Base-by-base conservation (phyloP, 2,797 vertebrate species). In the Eleutherodactylus coqui region DNA sequence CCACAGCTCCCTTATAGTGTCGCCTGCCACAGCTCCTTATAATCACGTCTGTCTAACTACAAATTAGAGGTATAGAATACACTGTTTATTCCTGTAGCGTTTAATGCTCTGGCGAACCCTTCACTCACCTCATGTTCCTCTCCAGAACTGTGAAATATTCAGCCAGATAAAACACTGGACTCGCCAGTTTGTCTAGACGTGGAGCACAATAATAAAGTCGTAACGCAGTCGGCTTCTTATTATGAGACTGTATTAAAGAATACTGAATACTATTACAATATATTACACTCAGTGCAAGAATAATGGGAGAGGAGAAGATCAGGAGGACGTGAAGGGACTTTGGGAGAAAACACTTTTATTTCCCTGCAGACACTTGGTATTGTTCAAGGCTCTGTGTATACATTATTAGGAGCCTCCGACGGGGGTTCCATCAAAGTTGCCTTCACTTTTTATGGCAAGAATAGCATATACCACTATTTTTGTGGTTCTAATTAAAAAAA, bases 151-250 rank as follows among this genome's bases (percentile, higher is more conserved):
- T 27, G 75, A 72, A 73, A 60, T 16, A 19, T 49, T 58, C 53
- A 41, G 85, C 85, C 80, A 87, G 85, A 87, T 83, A 83, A 83
- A 87, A 87, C 85, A 87, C 4, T 9, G 16, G 16, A 10, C 51
- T 53, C 17, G 85, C 85, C 85, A 87, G 64, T 70, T 49, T 73
- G 85, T 87, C 85, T 87, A 87, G 85, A 87, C 85, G n/a, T 19
- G 67, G 55, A 62, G 38, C 64, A 79, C 21, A 41, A 51, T 47
- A 72, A 49, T 83, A 41, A 38, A 78, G 62, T 19, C 60, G 36
- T 27, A 70, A 60, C 21, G 9, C 13, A n/a, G 36, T 49, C 43
- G 64, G 85, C 43, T 75, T 6, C n/a, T 36, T 14, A 75, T 29
- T 58, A 14, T 17, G 41, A 36, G 77, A 79, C 67, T 60, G 29